phyloP scores from a whole-genome alignment of 2,797 vertebrate genomes.

The Sebastes itinus region DNA sequence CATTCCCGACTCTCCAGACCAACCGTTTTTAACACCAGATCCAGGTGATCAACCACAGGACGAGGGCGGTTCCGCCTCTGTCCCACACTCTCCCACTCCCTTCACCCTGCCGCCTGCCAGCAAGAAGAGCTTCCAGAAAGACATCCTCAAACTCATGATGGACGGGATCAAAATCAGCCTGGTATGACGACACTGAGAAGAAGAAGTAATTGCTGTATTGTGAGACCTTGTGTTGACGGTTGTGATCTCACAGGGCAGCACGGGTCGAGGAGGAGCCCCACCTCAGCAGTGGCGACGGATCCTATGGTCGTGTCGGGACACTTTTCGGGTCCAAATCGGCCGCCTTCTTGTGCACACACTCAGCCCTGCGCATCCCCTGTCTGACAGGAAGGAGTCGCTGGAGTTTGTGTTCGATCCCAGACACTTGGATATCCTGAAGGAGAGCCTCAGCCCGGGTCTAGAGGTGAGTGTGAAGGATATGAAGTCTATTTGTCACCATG shows the following conservation, averaged over 20 bases:
- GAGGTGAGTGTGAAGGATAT: slow-evolving; percentile 82
- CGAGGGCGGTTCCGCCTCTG: slow-evolving; percentile 79
- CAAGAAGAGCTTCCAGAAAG: slow-evolving; percentile 91
- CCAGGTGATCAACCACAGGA: slow-evolving; percentile 80
- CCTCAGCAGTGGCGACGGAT: slow-evolving; percentile 93
- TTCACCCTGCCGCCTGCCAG: slow-evolving; percentile 76
- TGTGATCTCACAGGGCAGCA: slow-evolving; percentile 74
- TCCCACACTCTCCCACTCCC: slow-evolving; percentile 74
- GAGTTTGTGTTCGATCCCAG: slow-evolving; percentile 88
- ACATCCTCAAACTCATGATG: slow-evolving; percentile 90
- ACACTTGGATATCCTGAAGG: slow-evolving; percentile 92
- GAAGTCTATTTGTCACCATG: background rate
- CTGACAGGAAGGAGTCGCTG: slow-evolving; percentile 89
- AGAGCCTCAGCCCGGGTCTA: slow-evolving; percentile 90
- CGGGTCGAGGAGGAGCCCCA: slow-evolving; percentile 81
- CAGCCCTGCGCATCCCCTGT: slow-evolving; percentile 84
- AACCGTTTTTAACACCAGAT: slow-evolving; percentile 77
- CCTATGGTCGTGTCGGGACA: slow-evolving; percentile 92
- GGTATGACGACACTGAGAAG: slow-evolving; percentile 68
- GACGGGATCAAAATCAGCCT: slow-evolving; percentile 90
- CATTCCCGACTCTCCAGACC: slow-evolving; percentile 86
- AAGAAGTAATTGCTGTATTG: background rate
- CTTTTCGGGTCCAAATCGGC: slow-evolving; percentile 91
- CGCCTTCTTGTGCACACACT: slow-evolving; percentile 91
- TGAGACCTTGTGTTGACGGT: background rate